Percentiles rank a stretch among this genome's conserved stretches.
These are phyloP conservation scores for Lagorchestes hirsutus DNA, from an alignment of 2,797 vertebrate species.

Conservation along the genomic window DNA sequence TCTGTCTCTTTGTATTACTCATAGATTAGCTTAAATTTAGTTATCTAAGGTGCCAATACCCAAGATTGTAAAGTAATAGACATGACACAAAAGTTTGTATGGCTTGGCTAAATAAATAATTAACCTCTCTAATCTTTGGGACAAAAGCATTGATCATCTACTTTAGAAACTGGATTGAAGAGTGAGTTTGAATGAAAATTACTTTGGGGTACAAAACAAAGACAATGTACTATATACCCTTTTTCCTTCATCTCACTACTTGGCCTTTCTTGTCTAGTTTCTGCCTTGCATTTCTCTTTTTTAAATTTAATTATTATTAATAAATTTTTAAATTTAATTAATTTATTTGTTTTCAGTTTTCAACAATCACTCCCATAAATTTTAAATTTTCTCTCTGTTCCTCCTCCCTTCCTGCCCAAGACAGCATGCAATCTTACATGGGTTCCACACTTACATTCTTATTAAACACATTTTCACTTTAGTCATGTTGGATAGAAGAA, in stretches of 20 bases:
- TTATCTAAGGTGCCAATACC: constrained; percentile 51
- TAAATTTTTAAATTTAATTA: too few relatives aligned
- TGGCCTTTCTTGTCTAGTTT: neutral
- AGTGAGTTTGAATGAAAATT: constrained; percentile 9
- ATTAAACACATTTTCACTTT: too few relatives aligned
- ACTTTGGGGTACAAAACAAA: neutral
- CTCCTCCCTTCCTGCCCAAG: too few relatives aligned
- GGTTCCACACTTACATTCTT: too few relatives aligned
- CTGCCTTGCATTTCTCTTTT: neutral
- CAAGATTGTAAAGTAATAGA: constrained; percentile 11
- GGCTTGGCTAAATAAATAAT: constrained; percentile 6
- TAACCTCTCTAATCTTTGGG: neutral
- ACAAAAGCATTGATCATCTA: neutral
- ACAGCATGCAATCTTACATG: too few relatives aligned
- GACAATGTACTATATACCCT: neutral
- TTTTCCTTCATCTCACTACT: constrained; percentile 1
- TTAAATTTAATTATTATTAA: too few relatives aligned
- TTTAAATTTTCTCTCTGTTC: too few relatives aligned
- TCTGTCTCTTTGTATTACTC: constrained; percentile 50
- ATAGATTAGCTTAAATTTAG: constrained; percentile 63
- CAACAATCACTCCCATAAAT: too few relatives aligned
- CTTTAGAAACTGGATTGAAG: constrained; percentile 7
- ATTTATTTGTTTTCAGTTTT: too few relatives aligned
- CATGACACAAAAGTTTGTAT: constrained; percentile 13
- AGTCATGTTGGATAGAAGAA: too few relatives aligned